Conservation (phyloP, 2,888 invertebrate genomes). For the Cataglyphis cursor region DNA sequence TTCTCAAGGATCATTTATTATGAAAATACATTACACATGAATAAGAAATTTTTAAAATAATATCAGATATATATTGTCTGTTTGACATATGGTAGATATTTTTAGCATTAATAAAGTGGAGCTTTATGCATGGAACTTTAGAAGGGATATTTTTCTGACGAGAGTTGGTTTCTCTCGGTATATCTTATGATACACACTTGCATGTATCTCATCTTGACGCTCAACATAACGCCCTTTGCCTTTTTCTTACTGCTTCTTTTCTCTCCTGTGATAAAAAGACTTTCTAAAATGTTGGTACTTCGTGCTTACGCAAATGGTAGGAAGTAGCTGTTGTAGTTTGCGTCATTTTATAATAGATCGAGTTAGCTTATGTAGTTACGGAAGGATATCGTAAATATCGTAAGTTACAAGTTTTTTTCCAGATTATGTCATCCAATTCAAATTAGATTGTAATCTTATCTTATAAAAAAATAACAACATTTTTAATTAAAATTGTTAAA, state of each 20-base stretch:
- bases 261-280: slow-evolving; percentile 10
- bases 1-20: background rate
- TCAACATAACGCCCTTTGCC: slow-evolving; percentile 25
- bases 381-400: background rate
- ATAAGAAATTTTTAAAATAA: slow-evolving; percentile 3
- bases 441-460: slow-evolving; percentile 24
- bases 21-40: background rate
- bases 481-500: slow-evolving; percentile 31
- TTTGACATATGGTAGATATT: slow-evolving; percentile 15
- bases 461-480: background rate
- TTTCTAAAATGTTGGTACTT: slow-evolving; percentile 32
- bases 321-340: slow-evolving; percentile 28
- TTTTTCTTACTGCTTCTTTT: slow-evolving; percentile 35
- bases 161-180: slow-evolving; percentile 4
- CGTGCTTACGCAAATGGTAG: slow-evolving; percentile 39
- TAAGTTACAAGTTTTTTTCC: slow-evolving; percentile 27
- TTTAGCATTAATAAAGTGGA: slow-evolving; percentile 40
- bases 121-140: slow-evolving; percentile 8
- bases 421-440: slow-evolving; percentile 15
- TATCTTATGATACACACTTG: slow-evolving; percentile 18
- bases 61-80: slow-evolving; percentile 22
- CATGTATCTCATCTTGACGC: slow-evolving; percentile 28
- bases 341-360: slow-evolving; percentile 17
- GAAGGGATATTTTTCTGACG: slow-evolving; percentile 19
- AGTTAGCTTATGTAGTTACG: background rate